A percentile compares a stretch with the other conserved stretches of the same genome.
Evolutionary conservation across 2,113 vertebrate species (phyloP).

Genomic region (Petromus typicus): DNA sequence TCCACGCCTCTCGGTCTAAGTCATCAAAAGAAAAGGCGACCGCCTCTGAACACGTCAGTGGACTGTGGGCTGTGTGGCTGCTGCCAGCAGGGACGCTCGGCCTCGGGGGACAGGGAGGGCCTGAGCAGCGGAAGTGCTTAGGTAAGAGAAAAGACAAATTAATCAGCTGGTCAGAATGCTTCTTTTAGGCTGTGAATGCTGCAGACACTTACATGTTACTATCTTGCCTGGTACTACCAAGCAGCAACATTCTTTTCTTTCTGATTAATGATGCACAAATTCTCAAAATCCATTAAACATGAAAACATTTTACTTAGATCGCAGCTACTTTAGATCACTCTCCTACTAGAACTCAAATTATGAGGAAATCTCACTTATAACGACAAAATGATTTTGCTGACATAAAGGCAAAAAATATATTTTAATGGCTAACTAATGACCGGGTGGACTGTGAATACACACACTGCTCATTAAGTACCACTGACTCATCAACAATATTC

Average conservation of each 20-base stretch:
- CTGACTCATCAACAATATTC: background rate
- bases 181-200: background rate
- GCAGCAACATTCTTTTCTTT: background rate
- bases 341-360: background rate
- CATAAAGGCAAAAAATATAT: background rate
- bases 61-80: background rate
- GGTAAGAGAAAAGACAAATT: constrained; percentile 68
- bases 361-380: background rate
- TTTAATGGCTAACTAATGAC: background rate
- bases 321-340: constrained; percentile 26
- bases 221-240: background rate
- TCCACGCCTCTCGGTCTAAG: background rate
- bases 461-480: constrained; percentile 7
- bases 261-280: background rate
- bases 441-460: background rate
- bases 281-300: background rate
- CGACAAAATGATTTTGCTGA: constrained; percentile 1
- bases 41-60: background rate
- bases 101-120: constrained; percentile 8
- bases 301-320: constrained; percentile 18
- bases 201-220: background rate
- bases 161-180: background rate
- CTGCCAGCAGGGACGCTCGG: background rate
- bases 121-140: constrained; percentile 45
- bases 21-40: background rate